Base-by-base conservation (phyloP, 2,113 vertebrate species). In the Athene noctua region DNA sequence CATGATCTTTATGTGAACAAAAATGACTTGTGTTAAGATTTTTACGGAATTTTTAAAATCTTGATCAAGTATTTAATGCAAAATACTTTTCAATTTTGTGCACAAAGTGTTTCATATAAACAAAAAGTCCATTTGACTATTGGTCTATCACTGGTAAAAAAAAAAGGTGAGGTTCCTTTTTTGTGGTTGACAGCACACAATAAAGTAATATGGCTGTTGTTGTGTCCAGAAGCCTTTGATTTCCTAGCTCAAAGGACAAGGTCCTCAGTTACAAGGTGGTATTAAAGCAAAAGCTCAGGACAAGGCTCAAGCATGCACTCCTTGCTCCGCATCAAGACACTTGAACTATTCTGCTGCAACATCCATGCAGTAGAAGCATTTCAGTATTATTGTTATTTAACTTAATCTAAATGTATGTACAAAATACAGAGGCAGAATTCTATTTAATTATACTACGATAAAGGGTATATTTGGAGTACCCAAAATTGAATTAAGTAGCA, bases 221-320 rank as follows among this genome's bases (percentile, higher is more conserved):
- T 62, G 62, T 66, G 9, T 23, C 42, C 32, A 51, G 51, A 88
- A 84, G 32, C 23, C 51, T 91, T 78, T 86, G 72, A 78, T n/a
- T 83, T 70, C 19, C 59, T 66, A 54, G n/a, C 25, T 70, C 30
- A 77, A n/a, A 94, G 16, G 15, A 58, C 36, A 73, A 68, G 22
- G 30, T 54, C 5, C 15, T 20, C 58, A 58, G 34, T 54, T 77
- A 83, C 51, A 65, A 8, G 11, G 16, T 11, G 8, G 36, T 38
- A 10, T 38, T 92, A 82, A 85, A 88, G 32, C 17, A 95, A 82
- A 93, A 62, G 26, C 36, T 82, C 34, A 72, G 52, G 20, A 59
- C n/a, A 65, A 77, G 36, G 40, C 17, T 81, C 47, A 82, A 71
- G 32, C 21, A 26, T 30, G 25, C 61, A 74, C 8, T 5, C 21